Conservation (phyloP, 2,888 invertebrate species). For the Gerris lacustris region DNA sequence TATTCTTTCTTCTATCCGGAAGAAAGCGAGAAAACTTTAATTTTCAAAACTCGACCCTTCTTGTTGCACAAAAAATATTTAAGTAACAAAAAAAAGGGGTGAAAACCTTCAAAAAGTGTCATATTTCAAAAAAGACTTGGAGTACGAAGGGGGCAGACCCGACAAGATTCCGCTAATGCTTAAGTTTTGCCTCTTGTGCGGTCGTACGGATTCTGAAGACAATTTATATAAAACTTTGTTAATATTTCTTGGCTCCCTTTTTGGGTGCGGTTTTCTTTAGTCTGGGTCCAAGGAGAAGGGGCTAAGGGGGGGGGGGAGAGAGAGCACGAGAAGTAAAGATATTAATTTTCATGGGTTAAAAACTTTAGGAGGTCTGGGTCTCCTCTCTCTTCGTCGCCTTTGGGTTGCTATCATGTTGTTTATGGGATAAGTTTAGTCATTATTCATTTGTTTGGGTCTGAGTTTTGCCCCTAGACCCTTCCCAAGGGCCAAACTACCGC, state of each 20-base stretch:
- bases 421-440: slow-evolving; percentile 5
- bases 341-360: slow-evolving; percentile 3
- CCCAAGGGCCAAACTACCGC: neutral
- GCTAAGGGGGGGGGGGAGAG: neutral
- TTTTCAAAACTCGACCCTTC: too few relatives aligned
- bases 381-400: neutral
- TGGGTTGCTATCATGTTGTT: slow-evolving; percentile 1
- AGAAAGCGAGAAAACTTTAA: too few relatives aligned
- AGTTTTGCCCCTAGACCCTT: neutral
- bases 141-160: neutral
- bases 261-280: slow-evolving; percentile 10
- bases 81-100: too few relatives aligned
- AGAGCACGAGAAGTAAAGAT: neutral
- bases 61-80: too few relatives aligned
- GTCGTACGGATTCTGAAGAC: neutral
- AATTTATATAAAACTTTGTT: slow-evolving; percentile 21
- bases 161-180: neutral
- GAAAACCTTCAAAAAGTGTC: neutral
- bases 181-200: neutral
- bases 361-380: neutral
- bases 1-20: too few relatives aligned
- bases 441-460: neutral
- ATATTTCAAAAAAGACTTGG: neutral
- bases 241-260: slow-evolving; percentile 21
- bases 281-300: neutral